Percentiles rank a stretch among this genome's conserved stretches.
These are phyloP conservation scores for Leucosticte australis DNA, from an alignment of 2,113 vertebrate species.

Conservation along the genomic window DNA sequence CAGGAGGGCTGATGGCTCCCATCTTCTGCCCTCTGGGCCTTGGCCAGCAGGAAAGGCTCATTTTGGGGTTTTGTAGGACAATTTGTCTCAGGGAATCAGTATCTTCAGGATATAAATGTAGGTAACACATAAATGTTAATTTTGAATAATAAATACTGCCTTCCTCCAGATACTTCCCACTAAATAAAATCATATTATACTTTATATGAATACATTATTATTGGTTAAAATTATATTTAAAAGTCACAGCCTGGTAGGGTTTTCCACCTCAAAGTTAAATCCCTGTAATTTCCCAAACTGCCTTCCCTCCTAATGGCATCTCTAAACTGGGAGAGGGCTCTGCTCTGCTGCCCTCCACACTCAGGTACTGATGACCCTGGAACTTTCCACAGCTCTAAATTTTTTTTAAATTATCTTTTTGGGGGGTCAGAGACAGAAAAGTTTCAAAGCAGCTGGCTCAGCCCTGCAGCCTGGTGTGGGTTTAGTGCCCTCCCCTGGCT, in stretches of 20 bases:
- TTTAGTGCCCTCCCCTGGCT: not conserved
- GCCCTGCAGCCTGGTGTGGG: not conserved
- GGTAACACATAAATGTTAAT: not conserved
- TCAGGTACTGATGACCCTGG: fast-evolving
- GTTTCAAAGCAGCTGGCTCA: not conserved
- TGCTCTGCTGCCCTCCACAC: not conserved
- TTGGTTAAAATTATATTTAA: not conserved
- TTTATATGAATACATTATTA: not conserved
- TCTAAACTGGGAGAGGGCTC: not conserved
- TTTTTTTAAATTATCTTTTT: not conserved
- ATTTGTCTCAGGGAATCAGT: not conserved
- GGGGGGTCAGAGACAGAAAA: not conserved
- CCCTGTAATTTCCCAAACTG: not conserved
- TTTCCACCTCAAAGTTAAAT: not conserved
- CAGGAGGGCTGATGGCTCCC: not conserved
- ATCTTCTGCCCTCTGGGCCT: not conserved
- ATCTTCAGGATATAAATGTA: not conserved
- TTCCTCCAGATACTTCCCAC: not conserved
- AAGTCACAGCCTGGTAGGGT: not conserved
- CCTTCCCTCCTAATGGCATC: not conserved
- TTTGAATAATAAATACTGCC: not conserved
- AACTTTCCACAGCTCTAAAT: not conserved
- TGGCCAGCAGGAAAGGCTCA: not conserved
- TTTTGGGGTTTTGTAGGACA: not conserved
- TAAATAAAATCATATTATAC: not conserved